Evolutionary conservation across 2,888 invertebrate genomes (phyloP).

Genomic region (Nymphalis polychloros): DNA sequence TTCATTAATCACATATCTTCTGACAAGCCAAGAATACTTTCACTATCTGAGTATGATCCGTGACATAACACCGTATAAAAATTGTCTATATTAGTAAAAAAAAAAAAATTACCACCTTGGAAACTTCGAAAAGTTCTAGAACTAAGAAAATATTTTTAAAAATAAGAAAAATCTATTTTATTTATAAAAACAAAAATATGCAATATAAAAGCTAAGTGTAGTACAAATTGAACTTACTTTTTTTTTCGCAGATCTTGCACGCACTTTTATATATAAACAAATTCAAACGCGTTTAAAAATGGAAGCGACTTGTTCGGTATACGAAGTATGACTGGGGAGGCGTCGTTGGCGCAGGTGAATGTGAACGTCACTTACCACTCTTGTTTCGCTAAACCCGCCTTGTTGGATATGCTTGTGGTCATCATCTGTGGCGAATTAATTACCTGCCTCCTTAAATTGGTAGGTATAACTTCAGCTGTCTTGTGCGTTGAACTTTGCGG

Average conservation of each 20-base stretch:
- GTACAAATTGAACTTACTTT: constrained; percentile 36
- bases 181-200: no score
- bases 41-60: constrained; percentile 35
- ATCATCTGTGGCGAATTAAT: constrained; percentile 47
- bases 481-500: constrained; percentile 77
- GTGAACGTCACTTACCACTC: constrained; percentile 74
- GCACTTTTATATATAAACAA: constrained; percentile 51
- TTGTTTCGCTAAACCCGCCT: constrained; percentile 65
- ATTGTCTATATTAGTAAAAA: constrained; percentile 11
- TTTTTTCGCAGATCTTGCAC: constrained; percentile 51
- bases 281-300: constrained; percentile 51
- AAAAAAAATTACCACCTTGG: neutral
- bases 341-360: constrained; percentile 73
- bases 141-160: neutral
- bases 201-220: no score
- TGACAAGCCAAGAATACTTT: constrained; percentile 33
- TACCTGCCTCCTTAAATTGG: constrained; percentile 56
- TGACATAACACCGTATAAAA: constrained; percentile 37
- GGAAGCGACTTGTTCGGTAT: constrained; percentile 56
- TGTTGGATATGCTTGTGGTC: constrained; percentile 52
- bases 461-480: constrained; percentile 50
- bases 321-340: constrained; percentile 68
- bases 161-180: neutral
- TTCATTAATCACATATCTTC: constrained; percentile 31
- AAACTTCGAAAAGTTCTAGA: constrained; percentile 13